These are phyloP conservation scores for Asarcornis scutulata DNA, from an alignment of 2,113 vertebrate genomes.

Conservation along the genomic window DNA sequence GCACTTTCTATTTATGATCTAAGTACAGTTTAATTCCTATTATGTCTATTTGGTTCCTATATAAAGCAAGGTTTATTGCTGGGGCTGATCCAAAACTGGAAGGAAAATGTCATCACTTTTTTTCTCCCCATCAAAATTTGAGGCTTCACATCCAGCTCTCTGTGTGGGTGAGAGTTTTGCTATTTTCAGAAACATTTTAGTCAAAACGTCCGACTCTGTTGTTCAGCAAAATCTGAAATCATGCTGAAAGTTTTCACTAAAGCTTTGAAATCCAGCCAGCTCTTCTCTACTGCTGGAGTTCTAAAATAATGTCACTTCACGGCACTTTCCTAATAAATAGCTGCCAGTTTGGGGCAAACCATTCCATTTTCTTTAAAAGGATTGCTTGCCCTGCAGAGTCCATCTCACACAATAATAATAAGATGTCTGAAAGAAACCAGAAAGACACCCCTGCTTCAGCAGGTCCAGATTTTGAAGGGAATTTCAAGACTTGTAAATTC, in stretches of 20 bases:
- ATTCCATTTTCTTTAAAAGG: background rate
- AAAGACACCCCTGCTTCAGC: background rate
- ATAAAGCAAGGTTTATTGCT: background rate
- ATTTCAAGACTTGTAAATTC: background rate
- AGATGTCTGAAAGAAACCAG: background rate
- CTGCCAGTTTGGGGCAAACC: background rate
- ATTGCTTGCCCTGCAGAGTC: background rate
- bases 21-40: background rate
- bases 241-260: background rate
- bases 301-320: background rate
- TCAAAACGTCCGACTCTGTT: constrained; percentile 5
- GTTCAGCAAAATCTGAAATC: background rate
- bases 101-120: background rate
- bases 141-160: constrained; percentile 3
- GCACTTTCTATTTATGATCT: constrained; percentile 14
- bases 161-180: background rate
- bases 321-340: background rate
- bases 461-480: background rate
- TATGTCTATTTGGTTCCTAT: constrained; percentile 1
- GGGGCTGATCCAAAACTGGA: background rate
- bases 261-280: background rate
- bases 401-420: background rate
- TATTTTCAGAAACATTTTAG: constrained; percentile 34
- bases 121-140: background rate
- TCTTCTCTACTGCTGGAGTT: background rate